Conservation (phyloP, 2,113 vertebrate species). For the Zootoca vivipara region DNA sequence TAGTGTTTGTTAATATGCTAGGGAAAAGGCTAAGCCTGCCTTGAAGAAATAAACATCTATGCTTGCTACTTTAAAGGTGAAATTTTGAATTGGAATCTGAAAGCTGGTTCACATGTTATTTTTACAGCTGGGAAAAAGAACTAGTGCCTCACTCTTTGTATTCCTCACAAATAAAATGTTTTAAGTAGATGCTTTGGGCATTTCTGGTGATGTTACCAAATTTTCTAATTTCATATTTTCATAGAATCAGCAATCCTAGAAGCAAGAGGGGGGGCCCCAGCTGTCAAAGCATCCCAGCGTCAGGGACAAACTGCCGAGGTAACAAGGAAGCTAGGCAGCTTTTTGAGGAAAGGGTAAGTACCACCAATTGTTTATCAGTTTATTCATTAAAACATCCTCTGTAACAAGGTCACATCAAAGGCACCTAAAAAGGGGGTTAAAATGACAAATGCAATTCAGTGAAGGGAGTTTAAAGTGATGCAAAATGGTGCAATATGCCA, state of each 20-base stretch:
- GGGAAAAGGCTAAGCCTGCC: slow-evolving; percentile 1
- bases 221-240: neutral
- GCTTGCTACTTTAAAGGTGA: slow-evolving; percentile 47
- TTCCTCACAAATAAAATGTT: neutral
- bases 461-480: too few relatives aligned
- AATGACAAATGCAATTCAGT: too few relatives aligned
- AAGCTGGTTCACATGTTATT: neutral
- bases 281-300: too few relatives aligned
- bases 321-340: too few relatives aligned
- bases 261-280: neutral
- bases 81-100: slow-evolving; percentile 37
- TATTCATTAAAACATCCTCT: too few relatives aligned
- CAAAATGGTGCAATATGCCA: too few relatives aligned
- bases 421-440: too few relatives aligned
- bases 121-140: neutral
- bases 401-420: too few relatives aligned
- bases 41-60: slow-evolving; percentile 54
- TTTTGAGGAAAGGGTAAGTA: too few relatives aligned
- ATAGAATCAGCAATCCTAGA: neutral
- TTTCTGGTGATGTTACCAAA: neutral
- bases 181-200: neutral
- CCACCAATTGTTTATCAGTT: too few relatives aligned
- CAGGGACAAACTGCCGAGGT: too few relatives aligned
- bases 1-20: slow-evolving; percentile 40
- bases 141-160: neutral